phyloP scores from a whole-genome alignment of 2,797 vertebrate species.

The Platalea minor region DNA sequence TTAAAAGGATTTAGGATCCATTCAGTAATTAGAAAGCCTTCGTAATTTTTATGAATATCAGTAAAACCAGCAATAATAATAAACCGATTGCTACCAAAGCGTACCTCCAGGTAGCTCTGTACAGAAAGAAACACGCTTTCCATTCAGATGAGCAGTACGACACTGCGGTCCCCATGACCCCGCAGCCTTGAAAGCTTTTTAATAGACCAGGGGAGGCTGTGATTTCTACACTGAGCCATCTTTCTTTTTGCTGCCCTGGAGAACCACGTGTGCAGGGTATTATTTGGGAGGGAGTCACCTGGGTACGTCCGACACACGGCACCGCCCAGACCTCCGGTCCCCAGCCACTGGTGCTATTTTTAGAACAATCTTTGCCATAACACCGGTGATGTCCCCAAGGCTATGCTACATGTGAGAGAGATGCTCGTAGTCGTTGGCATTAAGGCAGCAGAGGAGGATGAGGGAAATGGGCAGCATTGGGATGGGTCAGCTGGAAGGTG shows the following conservation, averaged over 20 bases:
- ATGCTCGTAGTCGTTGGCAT: not conserved
- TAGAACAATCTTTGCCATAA: not conserved
- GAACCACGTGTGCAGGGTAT: accelerated
- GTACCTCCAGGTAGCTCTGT: not conserved
- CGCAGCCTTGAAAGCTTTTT: not conserved
- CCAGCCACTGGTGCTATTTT: not conserved
- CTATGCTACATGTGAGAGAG: not conserved
- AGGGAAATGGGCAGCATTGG: accelerated
- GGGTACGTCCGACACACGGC: accelerated
- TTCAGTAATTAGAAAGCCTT: not conserved
- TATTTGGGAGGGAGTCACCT: not conserved
- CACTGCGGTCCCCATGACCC: not conserved
- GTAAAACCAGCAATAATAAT: not conserved
- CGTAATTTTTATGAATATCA: not conserved
- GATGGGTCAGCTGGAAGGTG: not conserved
- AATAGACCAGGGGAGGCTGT: accelerated
- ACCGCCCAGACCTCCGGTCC: not conserved
- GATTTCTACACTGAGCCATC: not conserved
- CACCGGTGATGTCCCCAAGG: not conserved
- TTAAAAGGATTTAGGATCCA: not conserved
- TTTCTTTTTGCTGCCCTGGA: not conserved
- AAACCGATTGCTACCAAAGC: not conserved
- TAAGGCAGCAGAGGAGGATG: not conserved
- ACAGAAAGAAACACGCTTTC: not conserved
- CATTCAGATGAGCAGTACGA: not conserved